Evolutionary conservation across 2,797 vertebrate species (phyloP), one percentile per base, ranked within the genome.

Genomic region (Malurus leucopterus): DNA sequence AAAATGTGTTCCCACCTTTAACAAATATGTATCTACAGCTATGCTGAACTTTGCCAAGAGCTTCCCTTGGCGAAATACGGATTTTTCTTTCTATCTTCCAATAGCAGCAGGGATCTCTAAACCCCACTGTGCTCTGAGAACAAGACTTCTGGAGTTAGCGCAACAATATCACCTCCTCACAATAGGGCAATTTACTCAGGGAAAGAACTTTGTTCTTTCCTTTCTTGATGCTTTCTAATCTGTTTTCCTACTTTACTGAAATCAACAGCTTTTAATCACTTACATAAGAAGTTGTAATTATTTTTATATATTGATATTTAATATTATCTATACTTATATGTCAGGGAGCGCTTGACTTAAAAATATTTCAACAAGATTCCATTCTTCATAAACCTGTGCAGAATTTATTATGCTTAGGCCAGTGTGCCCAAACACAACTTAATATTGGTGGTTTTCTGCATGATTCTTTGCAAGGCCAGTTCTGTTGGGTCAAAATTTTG

Each of bases 21-120:
- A 71, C 32, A 90, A 80, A 77, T 64, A 91, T 10, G 22, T 84
- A 71, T 40, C 64, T 74, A 86, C 75, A 89, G 69, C 34, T 61
- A 46, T 8, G 46, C 24, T 86, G 89, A 93, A 86, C 75, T 93
- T 90, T 80, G 65, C 47, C 57, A 61, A 50, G 24, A 50, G 46
- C 40, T 91, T 91, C 50, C 72, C 54, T 73, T 83, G 69, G 65
- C 74, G 67, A 70, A 83, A 80, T 83, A 80, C 6, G 32, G 75
- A 68, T 84, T 89, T 90, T 88, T 53, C 22, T 64, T 80, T 84
- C 72, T 58, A 87, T 79, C 62, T 92, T 84, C 38, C 53, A 74
- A 75, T 21, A 76, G 68, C 75, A 74, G 54, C 61, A 71, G 69
- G 36, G 65, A 61, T 84, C 43, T 74, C 50, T 58, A 87, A 91